phyloP scores from a whole-genome alignment of 2,113 vertebrate genomes.

The Dipodomys stephensi region DNA sequence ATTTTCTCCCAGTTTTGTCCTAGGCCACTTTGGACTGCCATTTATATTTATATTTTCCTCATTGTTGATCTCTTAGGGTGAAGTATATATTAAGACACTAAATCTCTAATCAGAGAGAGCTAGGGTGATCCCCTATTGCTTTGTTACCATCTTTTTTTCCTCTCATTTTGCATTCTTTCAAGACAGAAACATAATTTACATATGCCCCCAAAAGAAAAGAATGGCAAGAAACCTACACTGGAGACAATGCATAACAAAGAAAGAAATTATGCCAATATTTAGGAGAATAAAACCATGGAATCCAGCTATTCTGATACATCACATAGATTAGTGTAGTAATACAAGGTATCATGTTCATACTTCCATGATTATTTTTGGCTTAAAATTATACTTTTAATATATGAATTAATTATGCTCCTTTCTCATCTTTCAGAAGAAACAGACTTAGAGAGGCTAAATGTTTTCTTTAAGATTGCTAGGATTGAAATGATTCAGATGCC shows the following conservation, averaged over 20 bases:
- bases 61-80: no score
- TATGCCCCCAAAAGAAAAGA: no score
- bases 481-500: background rate
- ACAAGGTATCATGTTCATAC: background rate
- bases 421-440: background rate
- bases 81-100: no score
- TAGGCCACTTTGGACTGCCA: no score
- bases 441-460: background rate
- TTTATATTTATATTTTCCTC: no score
- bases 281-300: background rate
- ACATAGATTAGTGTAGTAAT: background rate
- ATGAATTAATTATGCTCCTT: background rate
- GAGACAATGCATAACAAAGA: background rate
- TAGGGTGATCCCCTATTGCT: no score
- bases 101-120: no score
- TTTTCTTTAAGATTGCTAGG: background rate
- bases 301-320: background rate
- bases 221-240: background rate
- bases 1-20: no score
- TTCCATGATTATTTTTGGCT: background rate
- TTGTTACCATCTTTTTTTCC: no score
- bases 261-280: background rate
- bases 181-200: background rate
- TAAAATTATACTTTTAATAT: slow-evolving; percentile 4
- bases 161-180: background rate